Base-by-base conservation (phyloP, 2,797 vertebrate genomes). In the Ctenopoma kingsleyae region DNA sequence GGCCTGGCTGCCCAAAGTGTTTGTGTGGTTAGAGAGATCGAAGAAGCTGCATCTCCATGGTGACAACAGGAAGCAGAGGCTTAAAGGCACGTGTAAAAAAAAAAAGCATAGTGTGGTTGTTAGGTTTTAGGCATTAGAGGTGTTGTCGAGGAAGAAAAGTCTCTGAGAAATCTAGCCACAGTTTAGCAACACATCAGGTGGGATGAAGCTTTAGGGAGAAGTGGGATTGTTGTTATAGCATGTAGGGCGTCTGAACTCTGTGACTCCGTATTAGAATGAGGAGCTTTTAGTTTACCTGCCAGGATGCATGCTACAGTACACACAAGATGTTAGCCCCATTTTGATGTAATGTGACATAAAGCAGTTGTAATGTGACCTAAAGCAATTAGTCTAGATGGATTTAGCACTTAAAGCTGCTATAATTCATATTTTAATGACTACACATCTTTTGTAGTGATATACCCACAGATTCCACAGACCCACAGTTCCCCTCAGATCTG, bases 111-210 rank as follows among this genome's bases (percentile, higher is more conserved):
- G n/a, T 36, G 25, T 13, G 36, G 55, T 62, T 71, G 38, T 80
- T 82, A 75, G 48, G 41, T 55, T 19, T 46, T 30, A 70, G 57
- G 12, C 46, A 70, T 69, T 41, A 49, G 11, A 56, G 58, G 17
- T 8, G 46, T 27, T 47, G 49, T 57, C 56, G 27, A 64, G 40
- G 44, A 11, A 27, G 30, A 55, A 55, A 20, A 20, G 15, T 43
- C 68, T 19, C 27, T 17, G 22, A 57, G 40, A 55, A 61, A 61
- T 49, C 53, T 15, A 16, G 58, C 43, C 25, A 46, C 35, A 56
- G 63, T 15, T 54, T 3, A 54, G 27, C 47, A 40, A 44, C 36
- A 12, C 36, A 27, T 46, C 36, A 27, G 17, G 7, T 38, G 40
- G 19, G 52, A 44, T 12, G 38, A 47, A 25, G 40, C 11, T 19